These are phyloP conservation scores for Chrysemys picta DNA, from an alignment of 2,113 vertebrate species.

Conservation along the genomic window DNA sequence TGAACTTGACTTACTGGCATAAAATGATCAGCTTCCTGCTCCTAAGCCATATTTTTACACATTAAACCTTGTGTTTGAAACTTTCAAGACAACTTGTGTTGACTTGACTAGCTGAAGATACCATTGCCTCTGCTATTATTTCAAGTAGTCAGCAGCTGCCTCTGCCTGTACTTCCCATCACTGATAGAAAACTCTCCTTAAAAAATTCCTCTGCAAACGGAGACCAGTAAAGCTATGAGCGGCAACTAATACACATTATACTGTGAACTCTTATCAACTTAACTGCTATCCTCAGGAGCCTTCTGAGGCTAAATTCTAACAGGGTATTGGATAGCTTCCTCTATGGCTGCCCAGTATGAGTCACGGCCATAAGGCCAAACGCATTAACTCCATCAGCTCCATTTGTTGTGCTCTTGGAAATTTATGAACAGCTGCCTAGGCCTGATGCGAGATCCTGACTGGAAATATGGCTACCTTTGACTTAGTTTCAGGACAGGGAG, in stretches of 20 bases:
- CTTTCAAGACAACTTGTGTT: conserved; percentile 39
- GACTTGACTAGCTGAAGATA: conserved; percentile 62
- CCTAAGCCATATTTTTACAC: conserved; percentile 56
- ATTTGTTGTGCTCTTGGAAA: conserved; percentile 48
- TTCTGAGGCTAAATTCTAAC: neutral
- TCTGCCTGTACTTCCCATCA: conserved; percentile 50
- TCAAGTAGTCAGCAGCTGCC: conserved; percentile 72
- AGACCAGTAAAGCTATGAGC: neutral
- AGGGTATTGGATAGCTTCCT: neutral
- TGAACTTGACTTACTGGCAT: conserved; percentile 42
- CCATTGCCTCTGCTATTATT: conserved; percentile 48
- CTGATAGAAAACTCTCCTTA: neutral
- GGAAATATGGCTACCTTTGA: conserved; percentile 35
- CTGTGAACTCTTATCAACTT: neutral
- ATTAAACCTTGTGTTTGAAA: conserved; percentile 32
- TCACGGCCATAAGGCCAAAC: conserved; percentile 37
- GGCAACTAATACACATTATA: neutral
- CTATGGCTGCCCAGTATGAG: conserved; percentile 16
- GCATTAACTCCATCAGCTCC: conserved; percentile 64
- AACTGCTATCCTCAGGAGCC: neutral
- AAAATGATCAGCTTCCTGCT: conserved; percentile 14
- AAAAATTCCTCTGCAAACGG: conserved; percentile 45
- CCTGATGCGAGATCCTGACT: conserved; percentile 7
- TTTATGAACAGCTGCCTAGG: conserved; percentile 69
- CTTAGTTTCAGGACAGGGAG: conserved; percentile 10